Percentiles rank a stretch among this genome's conserved stretches.
Conservation (phyloP, 2,797 vertebrate genomes). For the Anabas testudineus region DNA sequence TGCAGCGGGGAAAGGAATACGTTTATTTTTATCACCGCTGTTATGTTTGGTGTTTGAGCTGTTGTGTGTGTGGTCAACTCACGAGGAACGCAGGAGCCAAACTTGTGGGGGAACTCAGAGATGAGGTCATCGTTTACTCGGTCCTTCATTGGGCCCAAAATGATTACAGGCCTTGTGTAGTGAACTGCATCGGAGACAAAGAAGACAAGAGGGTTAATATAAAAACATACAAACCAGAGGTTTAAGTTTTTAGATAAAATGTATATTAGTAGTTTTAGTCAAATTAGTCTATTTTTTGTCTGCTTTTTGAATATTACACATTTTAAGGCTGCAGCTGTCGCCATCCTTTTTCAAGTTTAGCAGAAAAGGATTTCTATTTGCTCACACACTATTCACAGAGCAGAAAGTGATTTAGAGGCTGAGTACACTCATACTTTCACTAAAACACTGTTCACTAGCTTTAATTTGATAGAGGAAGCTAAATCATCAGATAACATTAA, state of each 20-base stretch:
- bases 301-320: neutral
- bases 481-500: too few relatives aligned
- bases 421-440: neutral
- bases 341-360: neutral
- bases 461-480: too few relatives aligned
- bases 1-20: conserved; percentile 63
- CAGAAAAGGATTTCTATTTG: neutral
- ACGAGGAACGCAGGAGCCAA: conserved; percentile 99
- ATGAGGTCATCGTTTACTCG: conserved; percentile 98
- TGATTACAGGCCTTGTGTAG: conserved; percentile 97
- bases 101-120: conserved; percentile 98
- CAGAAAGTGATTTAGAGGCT: neutral
- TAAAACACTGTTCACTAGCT: too few relatives aligned
- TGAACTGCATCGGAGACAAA: conserved; percentile 85
- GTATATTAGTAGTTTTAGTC: neutral
- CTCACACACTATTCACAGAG: neutral
- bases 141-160: conserved; percentile 98
- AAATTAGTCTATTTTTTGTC: neutral
- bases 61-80: conserved; percentile 72
- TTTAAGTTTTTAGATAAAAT: neutral
- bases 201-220: neutral
- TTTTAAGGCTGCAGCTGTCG: neutral
- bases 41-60: neutral
- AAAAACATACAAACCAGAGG: neutral
- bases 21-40: neutral